Percentiles rank a stretch among this genome's conserved stretches.
Conservation (phyloP, 2,888 invertebrate species). For the Aphodius granarius region DNA sequence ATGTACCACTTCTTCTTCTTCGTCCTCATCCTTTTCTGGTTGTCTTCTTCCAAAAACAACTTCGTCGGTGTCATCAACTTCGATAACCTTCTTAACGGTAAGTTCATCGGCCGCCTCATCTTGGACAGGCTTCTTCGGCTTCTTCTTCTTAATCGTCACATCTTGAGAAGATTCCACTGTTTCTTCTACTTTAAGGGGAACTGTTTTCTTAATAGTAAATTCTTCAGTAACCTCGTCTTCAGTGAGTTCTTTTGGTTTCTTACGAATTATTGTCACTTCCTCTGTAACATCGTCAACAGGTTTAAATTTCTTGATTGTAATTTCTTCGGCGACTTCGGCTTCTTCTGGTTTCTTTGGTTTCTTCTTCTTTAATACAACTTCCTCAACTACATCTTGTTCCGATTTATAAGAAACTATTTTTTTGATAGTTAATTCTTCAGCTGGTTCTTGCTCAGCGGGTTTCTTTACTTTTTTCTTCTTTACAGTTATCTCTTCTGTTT, state of each 20-base stretch:
- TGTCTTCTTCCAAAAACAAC: conserved; percentile 40
- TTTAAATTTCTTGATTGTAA: conserved; percentile 41
- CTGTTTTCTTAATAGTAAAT: conserved; percentile 26
- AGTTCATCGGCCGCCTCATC: conserved; percentile 36
- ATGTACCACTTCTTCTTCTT: conserved; percentile 52
- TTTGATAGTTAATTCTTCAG: conserved; percentile 54
- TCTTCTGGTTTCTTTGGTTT: conserved; percentile 39
- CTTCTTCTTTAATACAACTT: conserved; percentile 39
- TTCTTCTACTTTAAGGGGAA: conserved; percentile 25
- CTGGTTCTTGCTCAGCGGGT: conserved; percentile 48
- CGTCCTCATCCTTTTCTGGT: conserved; percentile 40
- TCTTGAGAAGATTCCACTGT: conserved; percentile 47
- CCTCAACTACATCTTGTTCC: conserved; percentile 42
- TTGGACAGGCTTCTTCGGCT: conserved; percentile 36
- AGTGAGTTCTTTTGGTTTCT: conserved; percentile 34
- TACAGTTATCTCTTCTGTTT: conserved; percentile 41
- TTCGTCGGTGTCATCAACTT: conserved; percentile 32
- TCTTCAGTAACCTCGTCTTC: conserved; percentile 43
- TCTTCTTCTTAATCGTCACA: conserved; percentile 36
- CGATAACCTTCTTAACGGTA: conserved; percentile 32
- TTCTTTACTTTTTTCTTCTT: conserved; percentile 39
- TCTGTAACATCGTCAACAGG: conserved; percentile 36
- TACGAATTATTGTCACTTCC: conserved; percentile 43
- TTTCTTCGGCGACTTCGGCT: conserved; percentile 40
- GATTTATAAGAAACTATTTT: conserved; percentile 42